Conservation (phyloP, 2,888 invertebrate genomes). For the Strigamia crassipes region DNA sequence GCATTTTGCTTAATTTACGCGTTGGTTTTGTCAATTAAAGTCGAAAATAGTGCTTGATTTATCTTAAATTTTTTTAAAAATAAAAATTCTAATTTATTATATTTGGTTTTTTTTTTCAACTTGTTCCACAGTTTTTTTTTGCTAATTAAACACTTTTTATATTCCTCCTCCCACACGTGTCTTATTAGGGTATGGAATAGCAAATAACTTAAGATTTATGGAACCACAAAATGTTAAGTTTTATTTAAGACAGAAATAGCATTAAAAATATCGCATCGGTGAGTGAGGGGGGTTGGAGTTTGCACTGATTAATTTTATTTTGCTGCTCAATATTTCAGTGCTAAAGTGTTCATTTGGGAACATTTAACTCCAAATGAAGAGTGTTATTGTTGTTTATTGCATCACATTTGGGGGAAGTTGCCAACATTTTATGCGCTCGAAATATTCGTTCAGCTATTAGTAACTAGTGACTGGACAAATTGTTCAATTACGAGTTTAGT, state of each 20-base stretch:
- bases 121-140: background rate
- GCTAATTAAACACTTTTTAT: background rate
- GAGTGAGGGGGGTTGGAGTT: background rate
- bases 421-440: slow-evolving; percentile 16
- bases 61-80: too few relatives aligned
- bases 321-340: background rate
- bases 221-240: background rate
- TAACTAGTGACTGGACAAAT: background rate
- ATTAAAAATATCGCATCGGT: background rate
- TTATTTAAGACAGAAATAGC: background rate
- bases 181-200: background rate
- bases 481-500: background rate
- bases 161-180: background rate
- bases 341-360: background rate
- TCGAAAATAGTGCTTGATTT: background rate
- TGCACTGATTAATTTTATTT: background rate
- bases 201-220: background rate
- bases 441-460: background rate
- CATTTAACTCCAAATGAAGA: slow-evolving; percentile 4
- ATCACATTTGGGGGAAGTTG: background rate
- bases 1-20: background rate
- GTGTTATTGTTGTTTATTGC: background rate
- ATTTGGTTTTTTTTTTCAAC: too few relatives aligned
- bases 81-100: too few relatives aligned
- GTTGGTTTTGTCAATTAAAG: too few relatives aligned